phyloP scores from a whole-genome alignment of 2,888 invertebrate genomes.

The Thera britannica region DNA sequence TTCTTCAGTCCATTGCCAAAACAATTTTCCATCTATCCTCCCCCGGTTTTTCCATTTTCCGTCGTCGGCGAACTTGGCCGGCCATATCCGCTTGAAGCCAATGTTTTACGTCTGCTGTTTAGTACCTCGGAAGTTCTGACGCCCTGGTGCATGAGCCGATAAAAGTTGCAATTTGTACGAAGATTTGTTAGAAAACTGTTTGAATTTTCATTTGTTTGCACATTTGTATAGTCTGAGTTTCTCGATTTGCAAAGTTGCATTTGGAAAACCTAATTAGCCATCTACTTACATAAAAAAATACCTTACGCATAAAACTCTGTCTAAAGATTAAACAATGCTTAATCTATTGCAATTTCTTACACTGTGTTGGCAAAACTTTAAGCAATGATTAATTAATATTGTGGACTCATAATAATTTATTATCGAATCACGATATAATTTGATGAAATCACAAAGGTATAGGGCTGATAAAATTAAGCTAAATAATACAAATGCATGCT shows the following conservation, averaged over 20 bases:
- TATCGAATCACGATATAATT: no score
- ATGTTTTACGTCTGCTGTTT: constrained; percentile 58
- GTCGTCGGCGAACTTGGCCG: constrained; percentile 64
- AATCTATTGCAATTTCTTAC: no score
- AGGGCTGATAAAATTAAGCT: not conserved
- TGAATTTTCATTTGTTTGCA: constrained; percentile 4
- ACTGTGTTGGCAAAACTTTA: no score
- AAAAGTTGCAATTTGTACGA: constrained; percentile 27
- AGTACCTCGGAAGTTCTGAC: constrained; percentile 45
- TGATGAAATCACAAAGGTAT: no score
- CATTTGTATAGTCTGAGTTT: not conserved
- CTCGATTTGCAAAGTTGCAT: not conserved
- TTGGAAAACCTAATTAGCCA: no score
- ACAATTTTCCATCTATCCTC: constrained; percentile 77
- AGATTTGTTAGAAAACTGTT: constrained; percentile 30
- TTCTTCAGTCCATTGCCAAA: constrained; percentile 82
- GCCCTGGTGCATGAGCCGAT: constrained; percentile 37
- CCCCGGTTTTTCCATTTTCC: constrained; percentile 74
- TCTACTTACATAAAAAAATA: no score
- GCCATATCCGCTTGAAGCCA: constrained; percentile 52
- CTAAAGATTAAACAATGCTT: no score
- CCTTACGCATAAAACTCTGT: no score
- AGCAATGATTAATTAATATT: no score
- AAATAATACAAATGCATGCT: not conserved
- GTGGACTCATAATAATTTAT: no score